A percentile compares a stretch with the other conserved stretches of the same genome.
These are phyloP conservation scores for Lutraria rhynchaena DNA, from an alignment of 1,140 invertebrate genomes.

Conservation along the genomic window DNA sequence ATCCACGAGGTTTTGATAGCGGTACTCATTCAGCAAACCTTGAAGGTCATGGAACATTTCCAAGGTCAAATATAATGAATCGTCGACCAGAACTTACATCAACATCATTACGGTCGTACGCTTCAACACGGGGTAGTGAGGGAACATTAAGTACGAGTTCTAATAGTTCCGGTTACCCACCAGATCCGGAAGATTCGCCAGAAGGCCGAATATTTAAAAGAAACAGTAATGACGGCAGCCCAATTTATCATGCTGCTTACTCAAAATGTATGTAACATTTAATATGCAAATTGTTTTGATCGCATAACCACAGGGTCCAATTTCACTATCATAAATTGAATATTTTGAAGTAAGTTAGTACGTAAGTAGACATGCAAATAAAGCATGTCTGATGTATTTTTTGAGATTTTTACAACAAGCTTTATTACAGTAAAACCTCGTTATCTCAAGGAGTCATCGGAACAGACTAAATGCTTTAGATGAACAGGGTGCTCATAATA, in stretches of 20 bases:
- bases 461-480: no score
- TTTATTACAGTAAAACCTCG: no score
- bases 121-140: constrained; percentile 74
- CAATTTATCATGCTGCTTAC: constrained; percentile 69
- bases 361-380: no score
- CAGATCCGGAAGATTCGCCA: constrained; percentile 78
- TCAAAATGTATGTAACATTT: constrained; percentile 79
- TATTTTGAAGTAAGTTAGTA: no score
- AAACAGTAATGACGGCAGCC: constrained; percentile 70
- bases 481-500: no score
- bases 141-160: constrained; percentile 76
- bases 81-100: constrained; percentile 67
- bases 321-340: no score
- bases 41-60: constrained; percentile 71
- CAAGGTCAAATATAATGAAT: constrained; percentile 65
- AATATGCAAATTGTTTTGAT: no score
- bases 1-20: constrained; percentile 36
- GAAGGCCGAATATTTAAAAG: constrained; percentile 71
- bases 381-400: no score
- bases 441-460: no score
- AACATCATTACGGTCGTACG: constrained; percentile 66
- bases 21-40: constrained; percentile 24
- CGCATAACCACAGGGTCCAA: no score
- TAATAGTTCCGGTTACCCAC: constrained; percentile 76
- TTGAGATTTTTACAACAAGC: no score